A percentile compares a stretch with the other conserved stretches of the same genome.
Evolutionary conservation across 2,888 invertebrate species (phyloP).

Genomic region (Spodoptera littoralis): DNA sequence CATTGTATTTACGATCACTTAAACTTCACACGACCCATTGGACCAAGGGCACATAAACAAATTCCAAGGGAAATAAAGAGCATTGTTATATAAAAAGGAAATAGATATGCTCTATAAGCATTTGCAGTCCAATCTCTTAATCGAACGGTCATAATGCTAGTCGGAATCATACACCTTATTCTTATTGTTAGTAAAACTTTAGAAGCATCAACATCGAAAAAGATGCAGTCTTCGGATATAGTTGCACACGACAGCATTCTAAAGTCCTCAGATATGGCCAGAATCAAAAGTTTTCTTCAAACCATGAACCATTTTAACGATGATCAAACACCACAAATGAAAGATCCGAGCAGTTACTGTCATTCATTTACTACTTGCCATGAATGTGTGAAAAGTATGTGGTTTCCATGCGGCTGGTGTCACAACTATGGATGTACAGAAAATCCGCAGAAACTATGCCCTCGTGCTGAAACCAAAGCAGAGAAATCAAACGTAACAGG

Average conservation of each 20-base stretch:
- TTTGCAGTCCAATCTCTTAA: background rate
- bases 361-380: slow-evolving; percentile 58
- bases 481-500: slow-evolving; percentile 26
- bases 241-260: slow-evolving; percentile 10
- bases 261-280: slow-evolving; percentile 21
- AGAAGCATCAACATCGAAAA: slow-evolving; percentile 1
- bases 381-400: slow-evolving; percentile 62
- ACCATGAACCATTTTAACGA: slow-evolving; percentile 5
- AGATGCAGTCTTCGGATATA: background rate
- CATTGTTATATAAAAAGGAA: slow-evolving; percentile 28
- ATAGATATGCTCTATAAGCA: background rate
- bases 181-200: slow-evolving; percentile 18
- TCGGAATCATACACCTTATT: slow-evolving; percentile 12
- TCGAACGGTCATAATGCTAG: slow-evolving; percentile 28
- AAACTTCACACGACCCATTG: slow-evolving; percentile 21
- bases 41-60: slow-evolving; percentile 24
- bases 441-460: slow-evolving; percentile 56
- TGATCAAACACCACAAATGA: slow-evolving; percentile 4
- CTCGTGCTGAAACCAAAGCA: slow-evolving; percentile 31
- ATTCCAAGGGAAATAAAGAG: slow-evolving; percentile 10
- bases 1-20: slow-evolving; percentile 14
- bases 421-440: slow-evolving; percentile 68
- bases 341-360: slow-evolving; percentile 55
- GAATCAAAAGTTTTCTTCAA: slow-evolving; percentile 33
- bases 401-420: slow-evolving; percentile 68